Base-by-base conservation (phyloP, 2,888 invertebrate genomes). In the Linyphia triangularis region DNA sequence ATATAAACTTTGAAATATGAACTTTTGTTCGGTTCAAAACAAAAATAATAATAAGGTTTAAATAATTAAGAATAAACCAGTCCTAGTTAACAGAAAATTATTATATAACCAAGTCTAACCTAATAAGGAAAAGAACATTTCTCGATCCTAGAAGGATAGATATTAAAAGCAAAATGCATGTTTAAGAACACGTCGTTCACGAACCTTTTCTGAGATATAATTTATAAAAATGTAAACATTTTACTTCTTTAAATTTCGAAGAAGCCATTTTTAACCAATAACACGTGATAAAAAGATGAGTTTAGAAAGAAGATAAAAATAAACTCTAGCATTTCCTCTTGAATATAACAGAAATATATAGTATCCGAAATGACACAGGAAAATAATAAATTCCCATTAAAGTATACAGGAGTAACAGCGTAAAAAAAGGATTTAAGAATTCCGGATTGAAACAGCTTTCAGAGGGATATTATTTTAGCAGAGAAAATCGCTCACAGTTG, bases 401-500 rank as follows among this genome's bases (percentile, higher is more conserved):
- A 77, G 19, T 5, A 24, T 26, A 40, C 33, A 30, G 2, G 33
- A 63, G 59, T 13, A 33, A 22, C 24, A 19, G 6, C 13, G 30
- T 22, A 77, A 77, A 75, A 61, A 77, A 43, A 43, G 33, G 70
- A 43, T 28, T 73, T 73, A 73, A 57, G 73, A n/a, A 59, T 33
- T 73, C 33, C 57, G 57, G 63, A 77, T 77, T 59, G 63, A 77
- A 63, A 26, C 40, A 59, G 63, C 63, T 77, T 77, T 61, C 40
- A 13, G 61, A 63, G 77, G 73, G 77, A 63, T 77, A 63, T 77
- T 77, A 77, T 77, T 77, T 61, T 77, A 59, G 75, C 24, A 77
- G 77, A 77, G 77, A 63, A 77, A 77, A 77, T 77, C 77, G 63
- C 63, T 77, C 63, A 77, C 24, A 77, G 61, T 37, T 77, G 77